Evolutionary conservation across 64 coral and sea anemone species (phyloP).

Genomic region (Dendronephthya gigantea): DNA sequence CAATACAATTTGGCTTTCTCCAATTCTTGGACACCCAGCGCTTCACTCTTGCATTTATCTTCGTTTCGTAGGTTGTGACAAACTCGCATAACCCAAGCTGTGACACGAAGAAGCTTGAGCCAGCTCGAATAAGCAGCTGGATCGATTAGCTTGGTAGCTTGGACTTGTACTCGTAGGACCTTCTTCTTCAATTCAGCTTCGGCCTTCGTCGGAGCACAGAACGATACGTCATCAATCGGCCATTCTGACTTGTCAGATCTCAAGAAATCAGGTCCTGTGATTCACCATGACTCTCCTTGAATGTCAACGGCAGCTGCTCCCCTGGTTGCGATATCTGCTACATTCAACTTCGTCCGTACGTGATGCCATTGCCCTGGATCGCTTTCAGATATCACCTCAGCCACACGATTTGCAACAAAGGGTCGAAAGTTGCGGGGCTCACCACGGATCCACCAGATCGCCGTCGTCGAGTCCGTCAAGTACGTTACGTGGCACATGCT

Average conservation of each 20-base stretch:
- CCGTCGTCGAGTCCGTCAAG: neutral
- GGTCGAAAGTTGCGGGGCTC: neutral
- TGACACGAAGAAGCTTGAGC: neutral
- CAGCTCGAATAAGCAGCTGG: neutral
- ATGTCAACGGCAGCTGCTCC: neutral
- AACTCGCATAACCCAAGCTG: neutral
- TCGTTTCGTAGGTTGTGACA: neutral
- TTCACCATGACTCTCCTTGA: neutral
- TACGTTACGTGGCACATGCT: neutral
- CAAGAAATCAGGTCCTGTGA: neutral
- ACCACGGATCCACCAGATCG: conserved; percentile 19
- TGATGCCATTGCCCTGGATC: conserved; percentile 22
- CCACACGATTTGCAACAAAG: conserved; percentile 20
- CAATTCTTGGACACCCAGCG: neutral
- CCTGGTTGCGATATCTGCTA: neutral
- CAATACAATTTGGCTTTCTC: neutral
- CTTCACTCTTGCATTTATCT: neutral
- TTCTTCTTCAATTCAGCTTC: neutral
- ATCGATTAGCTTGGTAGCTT: neutral
- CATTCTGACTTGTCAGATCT: neutral
- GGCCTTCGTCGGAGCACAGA: neutral
- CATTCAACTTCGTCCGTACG: neutral
- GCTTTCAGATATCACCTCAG: conserved; percentile 9
- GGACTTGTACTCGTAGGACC: neutral
- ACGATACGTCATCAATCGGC: neutral